phyloP scores from a whole-genome alignment of 2,888 invertebrate genomes.

The Lasiommata megera region DNA sequence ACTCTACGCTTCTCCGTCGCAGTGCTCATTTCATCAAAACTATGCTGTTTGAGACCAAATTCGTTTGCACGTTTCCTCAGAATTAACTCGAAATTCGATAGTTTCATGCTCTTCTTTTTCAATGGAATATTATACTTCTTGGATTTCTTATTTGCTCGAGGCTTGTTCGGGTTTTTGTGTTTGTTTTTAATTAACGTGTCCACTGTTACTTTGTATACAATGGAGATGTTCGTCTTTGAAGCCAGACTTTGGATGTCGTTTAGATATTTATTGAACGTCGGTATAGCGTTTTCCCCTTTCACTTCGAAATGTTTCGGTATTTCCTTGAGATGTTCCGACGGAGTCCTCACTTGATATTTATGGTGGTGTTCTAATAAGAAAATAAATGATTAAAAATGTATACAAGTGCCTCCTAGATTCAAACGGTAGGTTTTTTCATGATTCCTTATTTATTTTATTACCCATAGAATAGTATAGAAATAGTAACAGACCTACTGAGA shows the following conservation, averaged over 20 bases:
- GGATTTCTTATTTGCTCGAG: slow-evolving; percentile 41
- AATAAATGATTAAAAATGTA: too few species aligned
- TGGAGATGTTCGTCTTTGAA: slow-evolving; percentile 47
- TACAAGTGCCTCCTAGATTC: too few species aligned
- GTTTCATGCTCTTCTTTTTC: slow-evolving; percentile 66
- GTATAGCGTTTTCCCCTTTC: slow-evolving; percentile 42
- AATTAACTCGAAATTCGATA: slow-evolving; percentile 63
- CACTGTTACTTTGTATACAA: slow-evolving; percentile 58
- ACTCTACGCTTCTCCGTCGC: slow-evolving; percentile 44
- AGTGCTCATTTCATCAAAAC: slow-evolving; percentile 34
- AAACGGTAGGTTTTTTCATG: too few species aligned
- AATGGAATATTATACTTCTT: slow-evolving; percentile 68
- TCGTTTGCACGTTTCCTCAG: slow-evolving; percentile 52
- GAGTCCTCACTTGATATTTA: slow-evolving; percentile 34
- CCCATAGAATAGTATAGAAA: too few species aligned
- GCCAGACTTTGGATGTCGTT: slow-evolving; percentile 53
- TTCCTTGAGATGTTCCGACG: slow-evolving; percentile 41
- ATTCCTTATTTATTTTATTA: too few species aligned
- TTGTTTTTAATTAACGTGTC: slow-evolving; percentile 41
- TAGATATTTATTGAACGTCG: slow-evolving; percentile 51
- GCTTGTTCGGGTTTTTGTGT: slow-evolving; percentile 33
- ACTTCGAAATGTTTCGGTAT: slow-evolving; percentile 60
- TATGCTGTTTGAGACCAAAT: slow-evolving; percentile 36
- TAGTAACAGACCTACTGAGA: too few species aligned
- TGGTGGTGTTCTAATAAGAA: slow-evolving; percentile 33